Base-by-base conservation (phyloP, 2,888 invertebrate genomes). In the Zygogramma bicolorata region DNA sequence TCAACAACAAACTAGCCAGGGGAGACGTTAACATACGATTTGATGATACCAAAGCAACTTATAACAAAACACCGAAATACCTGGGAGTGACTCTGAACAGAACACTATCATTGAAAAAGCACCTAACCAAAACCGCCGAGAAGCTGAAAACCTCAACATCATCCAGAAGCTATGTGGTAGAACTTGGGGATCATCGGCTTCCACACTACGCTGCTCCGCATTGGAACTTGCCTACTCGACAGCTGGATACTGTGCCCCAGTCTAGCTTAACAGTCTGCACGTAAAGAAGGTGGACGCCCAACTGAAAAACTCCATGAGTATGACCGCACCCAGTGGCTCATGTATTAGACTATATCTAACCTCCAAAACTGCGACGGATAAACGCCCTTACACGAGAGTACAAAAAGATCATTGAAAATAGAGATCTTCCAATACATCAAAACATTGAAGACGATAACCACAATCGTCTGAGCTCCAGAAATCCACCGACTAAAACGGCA, bases 1-100 rank as follows among this genome's bases (percentile, higher is more conserved):
- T n/a, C n/a, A n/a, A n/a, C n/a, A n/a, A n/a, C n/a, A n/a, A n/a
- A n/a, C n/a, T n/a, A n/a, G n/a, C n/a, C n/a, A n/a, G n/a, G n/a
- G n/a, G n/a, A n/a, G n/a, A n/a, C n/a, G n/a, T 53, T 20, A 18
- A 53, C 53, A 53, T 53, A 53, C 53, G 18, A 53, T 15, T 53
- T 53, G 53, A 53, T 15, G 18, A 22, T 15, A 53, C 53, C 18
- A 10, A 27, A 3, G 22, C 62, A 3, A 53, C 29, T 60, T 73
- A 75, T 53, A 75, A 77, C 65, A 71, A 65, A 59, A 73, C 38
- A 22, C 65, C 73, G 29, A 75, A 76, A 70, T 73, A 75, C 25
- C 61, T 70, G 40, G 71, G 67, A 31, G 40, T 77, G 13, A 77
- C 71, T 20, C 70, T 77, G 8, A 70, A 73, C 59, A 75, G 75